A percentile compares a stretch with the other conserved stretches of the same genome.
These are phyloP conservation scores for Podarcis lilfordi DNA, from an alignment of 2,797 vertebrate genomes.

Conservation along the genomic window DNA sequence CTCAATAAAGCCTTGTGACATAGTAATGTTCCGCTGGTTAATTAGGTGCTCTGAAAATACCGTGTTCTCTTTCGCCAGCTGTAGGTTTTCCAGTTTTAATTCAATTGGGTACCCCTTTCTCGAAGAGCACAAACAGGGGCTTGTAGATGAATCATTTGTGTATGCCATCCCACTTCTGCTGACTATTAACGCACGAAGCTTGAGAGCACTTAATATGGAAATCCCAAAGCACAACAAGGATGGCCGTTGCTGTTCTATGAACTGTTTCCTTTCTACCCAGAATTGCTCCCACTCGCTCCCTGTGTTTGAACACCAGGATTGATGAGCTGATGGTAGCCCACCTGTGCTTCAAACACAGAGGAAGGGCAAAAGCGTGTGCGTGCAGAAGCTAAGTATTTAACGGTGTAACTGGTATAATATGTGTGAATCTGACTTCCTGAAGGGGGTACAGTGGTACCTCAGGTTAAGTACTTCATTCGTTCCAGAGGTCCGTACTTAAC, in stretches of 20 bases:
- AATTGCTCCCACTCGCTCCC: neutral
- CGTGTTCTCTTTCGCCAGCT: neutral
- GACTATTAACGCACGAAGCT: neutral
- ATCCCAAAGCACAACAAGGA: no score
- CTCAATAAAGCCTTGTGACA: neutral
- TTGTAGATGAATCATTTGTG: neutral
- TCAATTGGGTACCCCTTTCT: neutral
- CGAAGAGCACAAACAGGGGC: neutral
- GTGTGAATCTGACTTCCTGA: neutral
- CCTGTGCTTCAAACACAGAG: neutral
- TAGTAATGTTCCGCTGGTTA: neutral
- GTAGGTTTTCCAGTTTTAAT: neutral
- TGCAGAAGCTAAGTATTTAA: neutral
- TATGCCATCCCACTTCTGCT: neutral
- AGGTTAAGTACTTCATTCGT: no score
- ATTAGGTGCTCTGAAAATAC: neutral
- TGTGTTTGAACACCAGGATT: neutral
- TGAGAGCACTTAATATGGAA: neutral
- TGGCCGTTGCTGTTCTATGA: neutral
- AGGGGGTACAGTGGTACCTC: no score
- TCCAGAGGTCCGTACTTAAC: no score
- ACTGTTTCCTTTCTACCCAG: neutral
- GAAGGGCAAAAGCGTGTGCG: neutral
- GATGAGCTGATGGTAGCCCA: neutral
- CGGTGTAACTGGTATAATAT: no score